Evolutionary conservation across 2,888 invertebrate genomes (phyloP), one percentile per base, ranked within the genome.

Genomic region (Caenorhabditis sp.): DNA sequence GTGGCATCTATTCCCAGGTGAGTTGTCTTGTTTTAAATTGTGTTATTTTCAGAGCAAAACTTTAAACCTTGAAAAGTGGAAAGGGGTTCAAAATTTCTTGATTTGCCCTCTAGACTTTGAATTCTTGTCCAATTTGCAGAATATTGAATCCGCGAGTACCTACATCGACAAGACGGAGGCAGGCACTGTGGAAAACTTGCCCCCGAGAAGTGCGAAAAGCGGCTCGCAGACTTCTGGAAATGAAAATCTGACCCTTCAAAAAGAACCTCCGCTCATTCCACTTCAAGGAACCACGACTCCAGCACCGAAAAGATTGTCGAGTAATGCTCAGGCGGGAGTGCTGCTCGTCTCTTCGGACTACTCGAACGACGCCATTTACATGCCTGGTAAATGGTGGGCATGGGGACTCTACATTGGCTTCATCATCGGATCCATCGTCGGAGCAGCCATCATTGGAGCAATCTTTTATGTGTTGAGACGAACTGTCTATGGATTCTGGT

Each of bases 361-460:
- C 14, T 44, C 7, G 7, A 66, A 28, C 51, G 59, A 22, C 8
- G 56, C 70, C 7, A 28, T 72, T 16, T 76, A 59, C 10, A 44
- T 19, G n/a, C 12, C 47, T 31, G 82, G 82, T n/a, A 66, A 73
- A 24, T 83, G 82, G 82, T 79, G 69, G 79, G 64, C 58, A n/a
- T 83, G 83, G 83, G 83, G 26, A 24, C 3, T 83, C 1, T 83
- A 44, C 58, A 28, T 74, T 63, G 83, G 83, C 22, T 80, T 69
- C 49, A 12, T 79, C 14, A 22, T 58, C 28, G 79, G 79, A 41
- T 54, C 75, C 3, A 24, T 83, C 26, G n/a, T 64, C 44, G 56
- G 49, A 19, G 19, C 35, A 10, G 54, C 31, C 19, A 28, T 69
- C 12, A 58, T 72, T 19, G 61, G 58, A 19, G 63, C 16, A 6